phyloP scores from a whole-genome alignment of 2,797 vertebrate species.

The Helicolenus hilgendorfi region DNA sequence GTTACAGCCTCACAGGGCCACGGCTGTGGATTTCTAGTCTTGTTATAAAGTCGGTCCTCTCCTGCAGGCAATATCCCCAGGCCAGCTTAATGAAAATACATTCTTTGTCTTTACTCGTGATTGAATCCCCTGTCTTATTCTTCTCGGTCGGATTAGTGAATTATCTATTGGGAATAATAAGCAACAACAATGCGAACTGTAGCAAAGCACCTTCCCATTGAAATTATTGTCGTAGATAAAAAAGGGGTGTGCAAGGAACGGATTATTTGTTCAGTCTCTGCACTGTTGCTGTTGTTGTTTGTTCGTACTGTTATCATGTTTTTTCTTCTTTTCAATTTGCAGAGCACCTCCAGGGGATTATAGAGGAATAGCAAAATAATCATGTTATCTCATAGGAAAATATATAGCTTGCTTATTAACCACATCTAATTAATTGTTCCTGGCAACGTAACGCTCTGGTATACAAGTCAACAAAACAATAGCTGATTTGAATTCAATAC shows the following conservation, averaged over 20 bases:
- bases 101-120: not conserved
- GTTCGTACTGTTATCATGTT: not conserved
- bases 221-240: constrained; percentile 1
- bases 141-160: constrained; percentile 1
- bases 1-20: not conserved
- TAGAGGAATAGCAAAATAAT: constrained; percentile 11
- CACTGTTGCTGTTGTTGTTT: not conserved
- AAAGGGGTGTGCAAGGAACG: not conserved
- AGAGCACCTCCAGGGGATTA: not conserved
- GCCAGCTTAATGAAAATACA: constrained; percentile 23
- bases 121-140: constrained; percentile 2
- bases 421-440: not conserved
- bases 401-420: constrained; percentile 4
- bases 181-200: not conserved
- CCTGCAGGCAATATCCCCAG: not conserved
- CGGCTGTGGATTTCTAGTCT: not conserved
- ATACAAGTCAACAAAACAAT: not conserved
- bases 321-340: constrained; percentile 22
- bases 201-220: not conserved
- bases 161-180: constrained; percentile 32
- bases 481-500: not conserved
- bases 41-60: constrained; percentile 1
- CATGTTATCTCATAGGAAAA: not conserved
- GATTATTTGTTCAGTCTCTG: constrained; percentile 6
- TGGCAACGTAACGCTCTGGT: not conserved